Conservation (phyloP, 2,888 invertebrate species). For the Bombylius major region DNA sequence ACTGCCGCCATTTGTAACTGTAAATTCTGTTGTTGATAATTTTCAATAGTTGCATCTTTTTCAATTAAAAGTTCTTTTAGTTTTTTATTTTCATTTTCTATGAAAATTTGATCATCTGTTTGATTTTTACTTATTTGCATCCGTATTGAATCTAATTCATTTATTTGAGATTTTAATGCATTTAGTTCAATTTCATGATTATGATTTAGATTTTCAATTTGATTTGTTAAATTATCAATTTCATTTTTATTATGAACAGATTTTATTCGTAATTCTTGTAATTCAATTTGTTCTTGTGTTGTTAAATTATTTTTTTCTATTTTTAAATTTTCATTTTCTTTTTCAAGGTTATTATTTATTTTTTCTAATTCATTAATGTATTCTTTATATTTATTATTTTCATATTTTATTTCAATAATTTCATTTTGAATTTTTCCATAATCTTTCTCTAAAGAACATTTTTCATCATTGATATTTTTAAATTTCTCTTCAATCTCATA, state of each 20-base stretch:
- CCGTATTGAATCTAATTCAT: constrained; percentile 30
- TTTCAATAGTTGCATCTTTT: constrained; percentile 40
- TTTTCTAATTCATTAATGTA: constrained; percentile 26
- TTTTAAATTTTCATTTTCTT: constrained; percentile 28
- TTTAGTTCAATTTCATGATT: constrained; percentile 33
- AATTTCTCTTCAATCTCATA: constrained; percentile 37
- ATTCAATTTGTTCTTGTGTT: constrained; percentile 30
- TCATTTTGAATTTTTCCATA: constrained; percentile 46
- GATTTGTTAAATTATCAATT: constrained; percentile 31
- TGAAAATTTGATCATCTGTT: constrained; percentile 36
- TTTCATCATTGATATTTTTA: constrained; percentile 24
- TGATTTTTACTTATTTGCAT: constrained; percentile 35
- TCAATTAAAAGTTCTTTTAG: constrained; percentile 40
- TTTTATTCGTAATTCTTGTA: constrained; percentile 34
- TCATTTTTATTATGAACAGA: constrained; percentile 36
- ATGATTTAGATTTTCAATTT: constrained; percentile 30
- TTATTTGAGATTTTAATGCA: constrained; percentile 27
- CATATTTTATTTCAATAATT: constrained; percentile 42
- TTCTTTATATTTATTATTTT: constrained; percentile 34
- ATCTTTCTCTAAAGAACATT: constrained; percentile 42
- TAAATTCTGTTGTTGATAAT: constrained; percentile 30
- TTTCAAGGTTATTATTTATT: constrained; percentile 24
- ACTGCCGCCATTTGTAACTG: constrained; percentile 28
- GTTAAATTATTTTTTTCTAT: constrained; percentile 32
- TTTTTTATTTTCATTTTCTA: constrained; percentile 44